A percentile compares a stretch with the other conserved stretches of the same genome.
phyloP scores from a whole-genome alignment of 1,140 invertebrate species.

The Nomia melanderi region DNA sequence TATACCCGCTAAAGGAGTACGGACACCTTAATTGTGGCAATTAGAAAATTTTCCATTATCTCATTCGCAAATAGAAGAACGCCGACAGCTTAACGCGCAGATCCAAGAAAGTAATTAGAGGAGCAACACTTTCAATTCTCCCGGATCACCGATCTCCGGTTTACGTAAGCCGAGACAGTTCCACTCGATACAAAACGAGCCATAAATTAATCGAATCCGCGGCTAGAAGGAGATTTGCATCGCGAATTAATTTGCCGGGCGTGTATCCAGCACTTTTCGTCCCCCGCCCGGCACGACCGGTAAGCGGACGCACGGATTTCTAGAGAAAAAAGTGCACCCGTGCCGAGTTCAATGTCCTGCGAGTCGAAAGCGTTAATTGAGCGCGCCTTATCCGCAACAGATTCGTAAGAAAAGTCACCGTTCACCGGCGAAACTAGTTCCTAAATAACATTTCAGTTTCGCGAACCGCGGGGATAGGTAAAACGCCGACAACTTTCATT shows the following conservation, averaged over 20 bases:
- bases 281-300: background rate
- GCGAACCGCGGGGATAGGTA: conserved; percentile 1
- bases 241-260: background rate
- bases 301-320: background rate
- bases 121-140: too few relatives aligned
- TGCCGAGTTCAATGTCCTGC: conserved; percentile 27
- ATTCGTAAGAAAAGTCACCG: conserved; percentile 11
- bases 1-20: too few relatives aligned
- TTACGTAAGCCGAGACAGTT: background rate
- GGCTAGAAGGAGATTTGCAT: background rate
- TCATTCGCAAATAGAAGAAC: too few relatives aligned
- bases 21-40: too few relatives aligned
- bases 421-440: conserved; percentile 40
- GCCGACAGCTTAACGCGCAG: too few relatives aligned
- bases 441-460: conserved; percentile 34
- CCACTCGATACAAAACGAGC: background rate
- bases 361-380: background rate
- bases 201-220: background rate
- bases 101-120: too few relatives aligned
- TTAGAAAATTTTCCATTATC: too few relatives aligned
- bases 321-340: background rate
- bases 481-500: conserved; percentile 54
- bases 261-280: too few relatives aligned
- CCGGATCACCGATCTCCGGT: background rate
- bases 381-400: conserved; percentile 7